Conservation (phyloP, 2,888 invertebrate genomes). For the Drosophila neonasuta region DNA sequence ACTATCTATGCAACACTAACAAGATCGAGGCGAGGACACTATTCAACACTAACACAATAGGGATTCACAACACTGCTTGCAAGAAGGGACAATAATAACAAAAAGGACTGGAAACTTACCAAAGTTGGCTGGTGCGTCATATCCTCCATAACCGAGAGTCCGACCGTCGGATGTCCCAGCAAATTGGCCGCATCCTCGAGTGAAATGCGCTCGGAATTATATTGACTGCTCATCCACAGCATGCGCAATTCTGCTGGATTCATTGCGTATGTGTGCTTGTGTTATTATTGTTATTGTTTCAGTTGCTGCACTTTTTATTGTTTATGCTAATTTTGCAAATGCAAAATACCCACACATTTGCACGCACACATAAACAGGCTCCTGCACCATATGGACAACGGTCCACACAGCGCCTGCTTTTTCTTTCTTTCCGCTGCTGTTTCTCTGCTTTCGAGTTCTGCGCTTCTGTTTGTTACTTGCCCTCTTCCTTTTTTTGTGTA, state of each 20-base stretch:
- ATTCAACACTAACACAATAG: not conserved
- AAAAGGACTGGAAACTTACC: slow-evolving; percentile 79
- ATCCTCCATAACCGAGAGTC: slow-evolving; percentile 84
- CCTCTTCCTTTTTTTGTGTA: slow-evolving; percentile 40
- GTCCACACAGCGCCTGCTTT: slow-evolving; percentile 39
- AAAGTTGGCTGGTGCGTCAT: slow-evolving; percentile 83
- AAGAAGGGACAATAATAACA: not conserved
- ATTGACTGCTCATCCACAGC: slow-evolving; percentile 87
- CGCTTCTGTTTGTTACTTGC: slow-evolving; percentile 43
- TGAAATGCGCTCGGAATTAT: slow-evolving; percentile 81
- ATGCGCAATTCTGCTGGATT: slow-evolving; percentile 77
- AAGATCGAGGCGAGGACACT: not conserved
- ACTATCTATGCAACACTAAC: too few relatives aligned
- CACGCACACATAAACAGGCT: slow-evolving; percentile 32
- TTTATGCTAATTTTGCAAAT: slow-evolving; percentile 30
- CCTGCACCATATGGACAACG: slow-evolving; percentile 58
- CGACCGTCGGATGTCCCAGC: slow-evolving; percentile 83
- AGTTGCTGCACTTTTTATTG: slow-evolving; percentile 25
- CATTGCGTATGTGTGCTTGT: slow-evolving; percentile 49
- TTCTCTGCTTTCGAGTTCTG: slow-evolving; percentile 20
- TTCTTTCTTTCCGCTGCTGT: slow-evolving; percentile 35
- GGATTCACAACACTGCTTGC: not conserved
- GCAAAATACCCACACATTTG: slow-evolving; percentile 21
- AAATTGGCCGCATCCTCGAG: slow-evolving; percentile 81
- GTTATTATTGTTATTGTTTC: slow-evolving; percentile 20